A percentile compares a stretch with the other conserved stretches of the same genome.
Conservation (phyloP, 2,113 vertebrate genomes). For the Forbesichthys papilliferus region DNA sequence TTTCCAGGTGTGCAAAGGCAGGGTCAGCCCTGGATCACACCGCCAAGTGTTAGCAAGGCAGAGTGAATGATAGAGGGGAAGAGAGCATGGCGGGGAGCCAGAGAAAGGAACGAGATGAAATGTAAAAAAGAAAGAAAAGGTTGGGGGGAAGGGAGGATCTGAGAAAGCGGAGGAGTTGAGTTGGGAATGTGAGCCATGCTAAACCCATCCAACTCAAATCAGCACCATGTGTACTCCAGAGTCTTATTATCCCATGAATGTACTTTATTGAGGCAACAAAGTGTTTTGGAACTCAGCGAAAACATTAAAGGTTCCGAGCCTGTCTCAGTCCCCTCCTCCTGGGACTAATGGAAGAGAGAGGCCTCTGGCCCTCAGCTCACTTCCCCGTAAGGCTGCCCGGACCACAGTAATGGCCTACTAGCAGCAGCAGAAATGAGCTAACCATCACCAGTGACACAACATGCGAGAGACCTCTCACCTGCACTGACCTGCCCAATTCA, state of each 20-base stretch:
- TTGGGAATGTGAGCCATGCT: slow-evolving; percentile 69
- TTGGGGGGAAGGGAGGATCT: slow-evolving; percentile 2
- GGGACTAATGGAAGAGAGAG: slow-evolving; percentile 69
- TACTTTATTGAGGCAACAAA: slow-evolving; percentile 83
- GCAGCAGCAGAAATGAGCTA: slow-evolving; percentile 35
- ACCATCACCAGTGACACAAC: too few species aligned
- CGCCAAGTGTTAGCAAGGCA: slow-evolving; percentile 36
- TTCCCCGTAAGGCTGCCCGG: slow-evolving; percentile 29
- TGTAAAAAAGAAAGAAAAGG: slow-evolving; percentile 30
- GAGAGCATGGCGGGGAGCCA: slow-evolving; percentile 15
- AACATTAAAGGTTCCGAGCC: slow-evolving; percentile 65
- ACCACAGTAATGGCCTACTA: slow-evolving; percentile 54
- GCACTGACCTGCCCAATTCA: slow-evolving; percentile 36
- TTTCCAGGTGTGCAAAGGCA: slow-evolving; percentile 79
- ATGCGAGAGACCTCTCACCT: slow-evolving; percentile 39
- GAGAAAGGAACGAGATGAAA: slow-evolving; percentile 41
- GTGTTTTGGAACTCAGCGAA: slow-evolving; percentile 69
- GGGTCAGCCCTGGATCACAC: slow-evolving; percentile 70
- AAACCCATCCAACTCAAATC: slow-evolving; percentile 80
- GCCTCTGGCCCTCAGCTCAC: slow-evolving; percentile 19
- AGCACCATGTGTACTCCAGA: slow-evolving; percentile 82
- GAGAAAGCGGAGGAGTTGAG: slow-evolving; percentile 24
- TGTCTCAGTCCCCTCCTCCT: slow-evolving; percentile 49
- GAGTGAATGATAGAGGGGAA: slow-evolving; percentile 23
- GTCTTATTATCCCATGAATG: slow-evolving; percentile 79